Evolutionary conservation across 2,888 invertebrate species (phyloP).

Genomic region (Mythimna loreyi): DNA sequence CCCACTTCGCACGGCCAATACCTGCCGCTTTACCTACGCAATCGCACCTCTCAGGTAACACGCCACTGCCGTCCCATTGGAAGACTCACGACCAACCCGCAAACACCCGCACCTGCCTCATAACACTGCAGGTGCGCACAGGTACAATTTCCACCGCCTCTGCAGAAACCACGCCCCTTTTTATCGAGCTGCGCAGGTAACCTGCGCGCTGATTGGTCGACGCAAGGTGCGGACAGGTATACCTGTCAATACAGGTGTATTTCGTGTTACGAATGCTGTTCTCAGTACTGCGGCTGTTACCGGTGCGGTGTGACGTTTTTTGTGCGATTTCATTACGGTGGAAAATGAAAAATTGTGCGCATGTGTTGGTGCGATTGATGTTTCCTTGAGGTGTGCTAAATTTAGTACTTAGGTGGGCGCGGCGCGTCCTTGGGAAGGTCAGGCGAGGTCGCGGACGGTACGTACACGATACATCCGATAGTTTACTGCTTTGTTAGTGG

Average conservation of each 20-base stretch:
- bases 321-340: constrained; percentile 61
- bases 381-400: constrained; percentile 90
- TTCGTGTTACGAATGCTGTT: constrained; percentile 64
- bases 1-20: constrained; percentile 76
- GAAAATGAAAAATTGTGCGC: constrained; percentile 82
- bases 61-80: constrained; percentile 71
- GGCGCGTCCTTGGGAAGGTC: constrained; percentile 82
- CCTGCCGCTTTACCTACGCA: constrained; percentile 69
- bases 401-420: constrained; percentile 85
- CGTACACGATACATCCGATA: constrained; percentile 25
- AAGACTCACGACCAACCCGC: constrained; percentile 76
- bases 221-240: constrained; percentile 81
- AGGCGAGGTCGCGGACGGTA: constrained; percentile 57
- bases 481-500: constrained; percentile 25
- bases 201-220: constrained; percentile 88
- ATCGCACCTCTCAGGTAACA: constrained; percentile 79
- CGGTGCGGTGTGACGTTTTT: constrained; percentile 60
- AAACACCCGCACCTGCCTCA: constrained; percentile 72
- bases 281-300: constrained; percentile 67
- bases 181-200: constrained; percentile 90
- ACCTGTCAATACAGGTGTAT: constrained; percentile 81
- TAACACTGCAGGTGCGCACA: constrained; percentile 80
- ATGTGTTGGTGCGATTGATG: constrained; percentile 89
- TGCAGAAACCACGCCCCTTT: constrained; percentile 82
- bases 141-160: constrained; percentile 75